Base-by-base conservation (phyloP, 2,888 invertebrate species). In the Ennomos fuscantarius region DNA sequence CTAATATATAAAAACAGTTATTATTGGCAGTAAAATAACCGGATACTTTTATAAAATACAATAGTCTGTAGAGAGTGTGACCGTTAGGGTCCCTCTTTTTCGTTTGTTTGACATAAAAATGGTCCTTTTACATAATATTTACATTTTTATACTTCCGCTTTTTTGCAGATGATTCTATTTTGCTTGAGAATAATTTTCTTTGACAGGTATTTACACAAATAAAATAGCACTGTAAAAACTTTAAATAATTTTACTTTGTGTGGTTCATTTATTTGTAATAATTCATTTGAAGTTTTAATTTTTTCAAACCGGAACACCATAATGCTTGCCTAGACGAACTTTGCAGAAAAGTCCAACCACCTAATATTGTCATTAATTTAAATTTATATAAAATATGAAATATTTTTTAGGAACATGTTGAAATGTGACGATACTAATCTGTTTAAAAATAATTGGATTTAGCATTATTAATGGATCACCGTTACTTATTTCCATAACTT, bases 21-120 rank as follows among this genome's bases (percentile, higher is more conserved):
- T 70, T 63, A 65, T 70, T 59, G 60, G 57, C 62, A 63, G 69
- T 72, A 66, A 73, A 69, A 71, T 70, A 81, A 79, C 80, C 69
- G 78, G 78, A 75, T 72, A 73, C 3, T 73, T 54, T 58, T 75
- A 72, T 36, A 60, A 60, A 54, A 55, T 51, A 63, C 57, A 66
- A 65, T 68, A 54, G 45, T 48, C 15, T 36, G 40, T 45, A 45
- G 49, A 15, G 10, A 60, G 54, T 56, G 33, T 15, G 60, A 82
- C 87, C 86, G 87, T 83, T 84, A 84, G 70, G 72, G 71, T 68
- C 70, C 61, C 57, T 55, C 24, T 24, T 63, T 60, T 56, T 64
- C 72, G 69, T 70, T 61, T 56, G 63, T 56, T 57, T 64, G 67
- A 68, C 64, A 65, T 55, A 62, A 56, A 63, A 56, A 58, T 62